Percentiles rank a stretch among this genome's conserved stretches.
Evolutionary conservation across 2,888 invertebrate genomes (phyloP).

Genomic region (Glyphotaelius pellucidus): DNA sequence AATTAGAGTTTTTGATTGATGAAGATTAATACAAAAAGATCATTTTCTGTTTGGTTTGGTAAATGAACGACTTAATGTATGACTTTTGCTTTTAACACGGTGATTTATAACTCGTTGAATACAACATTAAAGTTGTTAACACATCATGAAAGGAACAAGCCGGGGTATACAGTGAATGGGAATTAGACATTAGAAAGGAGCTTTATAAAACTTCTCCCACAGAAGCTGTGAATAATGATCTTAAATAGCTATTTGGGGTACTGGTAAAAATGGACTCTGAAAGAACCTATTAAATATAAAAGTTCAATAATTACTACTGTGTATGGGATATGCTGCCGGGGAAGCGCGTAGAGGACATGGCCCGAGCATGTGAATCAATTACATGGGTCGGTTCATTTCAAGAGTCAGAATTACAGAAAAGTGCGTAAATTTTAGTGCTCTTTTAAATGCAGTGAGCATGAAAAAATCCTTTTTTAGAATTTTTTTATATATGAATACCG

Average conservation of each 20-base stretch:
- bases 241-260: not conserved
- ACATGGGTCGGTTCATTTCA: too few relatives aligned
- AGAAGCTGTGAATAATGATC: not conserved
- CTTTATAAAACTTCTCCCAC: not conserved
- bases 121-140: not conserved
- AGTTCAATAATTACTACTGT: not conserved
- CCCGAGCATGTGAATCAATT: too few relatives aligned
- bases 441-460: too few relatives aligned
- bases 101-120: not conserved
- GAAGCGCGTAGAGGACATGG: too few relatives aligned
- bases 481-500: too few relatives aligned
- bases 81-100: not conserved
- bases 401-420: too few relatives aligned
- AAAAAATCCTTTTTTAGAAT: too few relatives aligned
- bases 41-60: not conserved
- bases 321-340: too few relatives aligned
- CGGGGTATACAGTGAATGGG: not conserved
- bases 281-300: not conserved
- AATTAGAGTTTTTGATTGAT: too few relatives aligned
- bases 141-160: not conserved
- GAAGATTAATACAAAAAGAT: too few relatives aligned
- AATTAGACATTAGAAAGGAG: not conserved
- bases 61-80: not conserved
- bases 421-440: too few relatives aligned
- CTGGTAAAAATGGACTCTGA: not conserved